Percentiles rank a stretch among this genome's conserved stretches.
phyloP scores from a whole-genome alignment of 2,113 vertebrate species.

The Tachysurus vachellii region DNA sequence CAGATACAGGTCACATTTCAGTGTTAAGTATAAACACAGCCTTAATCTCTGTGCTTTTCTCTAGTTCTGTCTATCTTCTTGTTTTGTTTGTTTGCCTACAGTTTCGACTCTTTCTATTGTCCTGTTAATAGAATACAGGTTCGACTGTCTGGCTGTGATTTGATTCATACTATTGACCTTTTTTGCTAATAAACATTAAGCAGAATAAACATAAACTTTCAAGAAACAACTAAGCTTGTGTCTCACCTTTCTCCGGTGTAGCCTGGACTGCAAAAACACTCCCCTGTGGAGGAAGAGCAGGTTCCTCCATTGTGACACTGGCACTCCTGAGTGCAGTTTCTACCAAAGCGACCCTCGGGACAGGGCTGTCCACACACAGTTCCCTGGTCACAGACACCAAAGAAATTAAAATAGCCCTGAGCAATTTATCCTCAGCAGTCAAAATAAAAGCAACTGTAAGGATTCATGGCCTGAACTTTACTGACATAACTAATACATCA shows the following conservation, averaged over 20 bases:
- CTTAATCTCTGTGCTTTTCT: neutral
- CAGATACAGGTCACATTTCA: no score
- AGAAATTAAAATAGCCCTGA: neutral
- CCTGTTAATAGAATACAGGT: neutral
- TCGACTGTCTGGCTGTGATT: neutral
- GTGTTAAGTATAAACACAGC: no score
- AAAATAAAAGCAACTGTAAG: neutral
- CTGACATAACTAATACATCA: neutral
- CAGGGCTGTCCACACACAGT: slow-evolving; percentile 95
- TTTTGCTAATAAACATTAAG: neutral
- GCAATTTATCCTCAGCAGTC: neutral
- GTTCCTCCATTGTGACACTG: slow-evolving; percentile 93
- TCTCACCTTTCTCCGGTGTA: slow-evolving; percentile 90
- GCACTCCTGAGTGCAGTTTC: slow-evolving; percentile 93
- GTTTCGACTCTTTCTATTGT: neutral
- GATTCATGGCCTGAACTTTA: neutral
- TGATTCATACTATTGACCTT: neutral
- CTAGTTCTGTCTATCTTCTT: neutral
- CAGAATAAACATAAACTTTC: neutral
- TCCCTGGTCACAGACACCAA: slow-evolving; percentile 74
- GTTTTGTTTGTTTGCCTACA: neutral
- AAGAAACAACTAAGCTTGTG: neutral
- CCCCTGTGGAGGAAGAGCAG: slow-evolving; percentile 79
- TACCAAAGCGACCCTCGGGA: slow-evolving; percentile 87
- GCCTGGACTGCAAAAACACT: slow-evolving; percentile 87